Evolutionary conservation across 2,888 invertebrate species (phyloP).

Genomic region (Sussaba pulchella): DNA sequence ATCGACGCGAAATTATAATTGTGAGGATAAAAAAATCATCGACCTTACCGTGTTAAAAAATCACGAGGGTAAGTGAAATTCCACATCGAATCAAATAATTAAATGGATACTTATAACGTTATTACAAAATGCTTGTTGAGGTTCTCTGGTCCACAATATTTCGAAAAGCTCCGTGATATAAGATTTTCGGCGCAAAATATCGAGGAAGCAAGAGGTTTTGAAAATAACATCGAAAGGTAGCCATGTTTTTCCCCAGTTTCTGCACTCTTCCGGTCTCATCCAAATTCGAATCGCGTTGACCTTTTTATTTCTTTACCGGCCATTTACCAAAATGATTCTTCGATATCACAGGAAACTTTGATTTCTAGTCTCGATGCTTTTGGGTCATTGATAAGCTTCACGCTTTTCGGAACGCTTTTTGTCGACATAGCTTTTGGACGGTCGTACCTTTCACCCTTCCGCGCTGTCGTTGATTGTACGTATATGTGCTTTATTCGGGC

Average conservation of each 20-base stretch:
- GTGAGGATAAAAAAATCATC: neutral
- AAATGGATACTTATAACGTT: neutral
- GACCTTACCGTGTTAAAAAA: too few relatives aligned
- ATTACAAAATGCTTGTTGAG: neutral
- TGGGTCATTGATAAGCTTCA: too few relatives aligned
- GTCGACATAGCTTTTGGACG: too few relatives aligned
- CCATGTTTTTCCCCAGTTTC: neutral
- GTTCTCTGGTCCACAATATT: too few relatives aligned
- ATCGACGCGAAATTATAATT: neutral
- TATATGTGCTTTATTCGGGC: too few relatives aligned
- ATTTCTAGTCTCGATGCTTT: too few relatives aligned
- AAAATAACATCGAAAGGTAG: constrained; percentile 24
- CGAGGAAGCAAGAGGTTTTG: neutral
- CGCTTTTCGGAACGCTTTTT: too few relatives aligned
- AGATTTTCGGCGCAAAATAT: too few relatives aligned
- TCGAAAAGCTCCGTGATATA: too few relatives aligned
- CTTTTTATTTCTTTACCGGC: constrained; percentile 15
- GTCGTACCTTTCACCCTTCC: too few relatives aligned
- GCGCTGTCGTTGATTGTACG: too few relatives aligned
- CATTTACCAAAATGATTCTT: neutral
- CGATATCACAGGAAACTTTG: too few relatives aligned
- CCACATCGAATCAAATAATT: neutral
- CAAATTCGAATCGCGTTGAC: neutral
- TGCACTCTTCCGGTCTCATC: neutral
- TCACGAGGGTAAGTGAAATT: neutral